phyloP scores from a whole-genome alignment of 2,113 vertebrate genomes.

The Butorides virescens region DNA sequence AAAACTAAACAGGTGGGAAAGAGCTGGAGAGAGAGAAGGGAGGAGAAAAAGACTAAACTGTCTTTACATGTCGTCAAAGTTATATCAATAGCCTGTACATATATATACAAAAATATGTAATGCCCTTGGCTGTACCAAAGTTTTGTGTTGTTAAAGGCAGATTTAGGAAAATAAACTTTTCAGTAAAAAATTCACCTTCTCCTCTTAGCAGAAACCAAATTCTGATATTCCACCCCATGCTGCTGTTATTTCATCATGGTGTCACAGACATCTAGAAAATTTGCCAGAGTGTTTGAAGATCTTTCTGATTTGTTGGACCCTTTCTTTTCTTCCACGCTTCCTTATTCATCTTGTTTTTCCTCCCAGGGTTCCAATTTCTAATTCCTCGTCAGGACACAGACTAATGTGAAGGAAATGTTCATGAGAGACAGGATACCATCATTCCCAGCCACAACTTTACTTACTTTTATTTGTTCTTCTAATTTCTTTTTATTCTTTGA shows the following conservation, averaged over 20 bases:
- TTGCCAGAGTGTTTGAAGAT: not conserved
- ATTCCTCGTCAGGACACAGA: not conserved
- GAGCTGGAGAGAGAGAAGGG: not conserved
- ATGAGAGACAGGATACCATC: not conserved
- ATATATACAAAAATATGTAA: not conserved
- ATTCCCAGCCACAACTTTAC: not conserved
- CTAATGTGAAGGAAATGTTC: not conserved
- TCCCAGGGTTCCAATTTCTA: not conserved
- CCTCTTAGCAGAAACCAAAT: not conserved
- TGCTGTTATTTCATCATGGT: not conserved
- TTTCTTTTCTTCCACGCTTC: not conserved
- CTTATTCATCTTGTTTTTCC: not conserved
- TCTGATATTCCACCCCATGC: not conserved
- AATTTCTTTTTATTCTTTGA: not conserved
- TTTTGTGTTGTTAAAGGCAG: not conserved
- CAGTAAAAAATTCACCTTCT: not conserved
- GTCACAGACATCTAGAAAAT: not conserved
- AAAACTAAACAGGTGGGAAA: constrained; percentile 17
- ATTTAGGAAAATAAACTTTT: not conserved
- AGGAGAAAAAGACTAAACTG: not conserved
- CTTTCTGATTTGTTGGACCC: not conserved
- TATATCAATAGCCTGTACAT: not conserved
- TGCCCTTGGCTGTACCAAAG: not conserved
- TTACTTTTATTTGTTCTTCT: not conserved
- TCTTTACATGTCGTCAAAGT: not conserved